Conservation (phyloP, 2,888 invertebrate genomes). For the Trisateles emortualis region DNA sequence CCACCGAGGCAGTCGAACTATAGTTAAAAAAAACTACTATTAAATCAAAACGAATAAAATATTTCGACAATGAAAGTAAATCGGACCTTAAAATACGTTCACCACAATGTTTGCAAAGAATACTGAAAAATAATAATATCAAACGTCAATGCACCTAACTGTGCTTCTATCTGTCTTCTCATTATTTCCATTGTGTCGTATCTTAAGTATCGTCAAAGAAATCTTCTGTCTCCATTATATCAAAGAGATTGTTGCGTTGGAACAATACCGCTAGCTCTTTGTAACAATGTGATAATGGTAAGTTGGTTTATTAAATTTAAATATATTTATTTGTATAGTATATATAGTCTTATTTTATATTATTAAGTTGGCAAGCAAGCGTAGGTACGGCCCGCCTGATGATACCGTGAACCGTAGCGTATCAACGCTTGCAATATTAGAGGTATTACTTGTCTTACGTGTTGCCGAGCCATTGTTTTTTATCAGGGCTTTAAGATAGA, state of each 20-base stretch:
- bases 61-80: conserved; percentile 1
- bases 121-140: conserved; percentile 42
- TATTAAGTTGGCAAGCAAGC: too few relatives aligned
- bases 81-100: too few relatives aligned
- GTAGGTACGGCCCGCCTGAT: too few relatives aligned
- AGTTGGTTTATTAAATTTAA: conserved; percentile 11
- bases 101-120: conserved; percentile 20
- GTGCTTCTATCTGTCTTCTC: conserved; percentile 28
- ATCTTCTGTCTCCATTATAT: conserved; percentile 33
- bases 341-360: too few relatives aligned
- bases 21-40: neutral
- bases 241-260: conserved; percentile 30
- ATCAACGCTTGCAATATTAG: too few relatives aligned
- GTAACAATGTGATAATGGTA: conserved; percentile 7
- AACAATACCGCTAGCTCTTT: conserved; percentile 28
- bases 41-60: neutral
- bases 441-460: too few relatives aligned
- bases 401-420: too few relatives aligned
- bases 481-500: too few relatives aligned
- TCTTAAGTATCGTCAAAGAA: conserved; percentile 41
- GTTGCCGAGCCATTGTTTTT: too few relatives aligned
- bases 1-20: too few relatives aligned
- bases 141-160: conserved; percentile 33
- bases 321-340: conserved; percentile 11
- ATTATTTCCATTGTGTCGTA: conserved; percentile 48